phyloP scores from a whole-genome alignment of 2,888 invertebrate genomes.

The Drosophila suboccidentalis region DNA sequence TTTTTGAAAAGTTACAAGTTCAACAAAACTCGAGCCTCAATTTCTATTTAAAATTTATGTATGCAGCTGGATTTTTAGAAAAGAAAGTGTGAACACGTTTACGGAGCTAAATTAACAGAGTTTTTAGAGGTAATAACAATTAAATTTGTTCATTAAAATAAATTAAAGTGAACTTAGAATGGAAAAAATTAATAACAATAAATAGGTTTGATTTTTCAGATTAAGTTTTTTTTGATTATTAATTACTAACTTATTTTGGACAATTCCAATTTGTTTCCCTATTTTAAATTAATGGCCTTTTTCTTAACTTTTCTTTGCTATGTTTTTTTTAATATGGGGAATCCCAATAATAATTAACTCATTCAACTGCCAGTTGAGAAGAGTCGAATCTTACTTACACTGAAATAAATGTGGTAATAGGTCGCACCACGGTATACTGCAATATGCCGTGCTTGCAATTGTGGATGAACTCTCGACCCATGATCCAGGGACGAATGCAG shows the following conservation, averaged over 20 bases:
- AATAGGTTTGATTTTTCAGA: too few relatives aligned
- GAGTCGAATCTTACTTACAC: slow-evolving; percentile 88
- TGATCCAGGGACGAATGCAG: slow-evolving; percentile 96
- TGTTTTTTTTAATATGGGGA: too few relatives aligned
- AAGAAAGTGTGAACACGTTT: not conserved
- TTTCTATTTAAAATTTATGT: not conserved
- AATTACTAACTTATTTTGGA: too few relatives aligned
- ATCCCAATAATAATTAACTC: too few relatives aligned
- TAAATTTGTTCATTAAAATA: not conserved
- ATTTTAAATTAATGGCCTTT: too few relatives aligned
- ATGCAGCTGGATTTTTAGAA: slow-evolving; percentile 1
- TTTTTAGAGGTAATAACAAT: not conserved
- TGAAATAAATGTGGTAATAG: slow-evolving; percentile 95
- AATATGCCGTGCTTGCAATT: slow-evolving; percentile 98
- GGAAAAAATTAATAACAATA: too few relatives aligned
- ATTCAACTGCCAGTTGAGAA: not conserved
- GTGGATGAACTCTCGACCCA: slow-evolving; percentile 96
- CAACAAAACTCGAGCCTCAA: too few relatives aligned
- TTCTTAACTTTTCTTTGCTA: too few relatives aligned
- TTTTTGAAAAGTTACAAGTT: not conserved
- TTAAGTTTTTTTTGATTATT: too few relatives aligned
- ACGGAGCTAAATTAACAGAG: not conserved
- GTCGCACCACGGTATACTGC: slow-evolving; percentile 97
- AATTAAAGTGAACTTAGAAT: not conserved
- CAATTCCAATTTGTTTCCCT: too few relatives aligned